A percentile compares a stretch with the other conserved stretches of the same genome.
Evolutionary conservation across 2,888 invertebrate species (phyloP).

Genomic region (Nyleta sp.): DNA sequence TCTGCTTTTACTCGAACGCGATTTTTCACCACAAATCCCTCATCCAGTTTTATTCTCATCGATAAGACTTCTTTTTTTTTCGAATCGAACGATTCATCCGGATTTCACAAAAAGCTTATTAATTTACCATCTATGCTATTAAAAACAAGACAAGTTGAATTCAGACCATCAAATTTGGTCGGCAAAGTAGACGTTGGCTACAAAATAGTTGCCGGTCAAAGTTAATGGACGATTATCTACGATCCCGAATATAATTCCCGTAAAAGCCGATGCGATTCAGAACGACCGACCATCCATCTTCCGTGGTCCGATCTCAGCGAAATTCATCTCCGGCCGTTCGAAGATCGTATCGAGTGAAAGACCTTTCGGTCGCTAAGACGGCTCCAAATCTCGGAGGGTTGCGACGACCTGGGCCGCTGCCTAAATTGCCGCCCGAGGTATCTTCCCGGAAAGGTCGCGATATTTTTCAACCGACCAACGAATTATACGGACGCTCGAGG

Average conservation of each 20-base stretch:
- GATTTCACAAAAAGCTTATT: too few species aligned
- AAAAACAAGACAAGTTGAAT: too few species aligned
- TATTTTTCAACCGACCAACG: conserved; percentile 37
- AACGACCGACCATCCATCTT: conserved; percentile 27
- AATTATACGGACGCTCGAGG: conserved; percentile 30
- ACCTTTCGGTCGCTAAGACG: conserved; percentile 29
- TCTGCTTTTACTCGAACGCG: too few species aligned
- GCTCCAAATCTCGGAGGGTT: conserved; percentile 24
- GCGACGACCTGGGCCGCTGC: background rate
- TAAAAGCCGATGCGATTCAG: conserved; percentile 28
- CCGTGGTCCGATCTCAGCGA: conserved; percentile 1
- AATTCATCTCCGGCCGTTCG: conserved; percentile 32
- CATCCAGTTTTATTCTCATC: too few species aligned
- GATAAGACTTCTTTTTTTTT: too few species aligned
- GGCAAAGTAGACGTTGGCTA: too few species aligned
- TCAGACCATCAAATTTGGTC: too few species aligned
- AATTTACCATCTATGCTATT: too few species aligned
- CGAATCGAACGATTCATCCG: too few species aligned
- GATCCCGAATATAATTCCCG: conserved; percentile 29
- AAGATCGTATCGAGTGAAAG: conserved; percentile 34
- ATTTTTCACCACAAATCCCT: too few species aligned
- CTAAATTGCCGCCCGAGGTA: conserved; percentile 48
- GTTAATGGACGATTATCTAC: too few species aligned
- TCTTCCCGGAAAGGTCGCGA: conserved; percentile 46
- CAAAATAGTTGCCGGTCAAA: background rate